Evolutionary conservation across 37 sponge, comb jelly and placozoan species (phyloP), one percentile per base, ranked within the genome.

Genomic region (Tethya wilhelma): DNA sequence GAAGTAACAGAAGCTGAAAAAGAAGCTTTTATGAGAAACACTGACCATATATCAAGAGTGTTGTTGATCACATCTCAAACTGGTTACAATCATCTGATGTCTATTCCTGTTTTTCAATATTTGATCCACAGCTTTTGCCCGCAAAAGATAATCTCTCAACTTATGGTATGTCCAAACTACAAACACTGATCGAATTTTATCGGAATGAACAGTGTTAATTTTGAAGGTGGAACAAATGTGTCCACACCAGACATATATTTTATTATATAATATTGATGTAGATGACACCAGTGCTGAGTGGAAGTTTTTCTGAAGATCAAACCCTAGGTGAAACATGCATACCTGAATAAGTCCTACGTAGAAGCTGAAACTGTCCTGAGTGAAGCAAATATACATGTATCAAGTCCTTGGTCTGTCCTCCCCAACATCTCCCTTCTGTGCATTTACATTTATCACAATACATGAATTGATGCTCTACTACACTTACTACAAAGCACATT

Each of bases 21-120:
- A 49, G 71, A 80, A 53, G 4, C 23, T 25, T 81, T 81, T 56
- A 65, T 81, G 20, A 23, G 66, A 23, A 65, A 78, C 43, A 78
- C 41, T 33, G 79, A 26, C 79, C 79, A 4, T 78, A 65, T 30
- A 49, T 74, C 42, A 62, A 62, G 26, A 71, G 72, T 81, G 82
- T 81, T 45, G 59, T 71, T 23, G 73, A 72, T 56, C 73, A 49
- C 9, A 69, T 69, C 25, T 44, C 73, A 44, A 46, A 28, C 73
- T 53, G 73, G 46, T 25, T 72, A 56, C 29, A 23, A 33, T 44
- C 73, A 44, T 72, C 73, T 59, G 82, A 81, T 71, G 36, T 71
- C 33, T 36, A 34, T 44, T 79, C 58, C 22, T 39, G 57, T 22
- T 46, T 77, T 28, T 62, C 78, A 36, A 67, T 67, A 37, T 71